phyloP scores from a whole-genome alignment of 1,140 invertebrate species.

The Heliothis subflexa region DNA sequence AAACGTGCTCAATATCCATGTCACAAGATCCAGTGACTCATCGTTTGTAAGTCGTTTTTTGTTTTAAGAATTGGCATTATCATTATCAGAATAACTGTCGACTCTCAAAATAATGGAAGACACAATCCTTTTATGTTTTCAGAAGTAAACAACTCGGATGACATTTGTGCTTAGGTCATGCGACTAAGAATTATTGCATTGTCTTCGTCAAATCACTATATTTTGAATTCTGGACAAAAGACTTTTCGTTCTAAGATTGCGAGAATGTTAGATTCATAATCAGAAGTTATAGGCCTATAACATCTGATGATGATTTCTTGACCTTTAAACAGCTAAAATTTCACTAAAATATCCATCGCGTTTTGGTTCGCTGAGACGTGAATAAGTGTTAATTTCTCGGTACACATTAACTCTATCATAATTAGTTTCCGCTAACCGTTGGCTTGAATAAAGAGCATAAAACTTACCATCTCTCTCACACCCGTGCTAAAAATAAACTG shows the following conservation, averaged over 20 bases:
- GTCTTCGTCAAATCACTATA: too few relatives aligned
- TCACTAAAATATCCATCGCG: not conserved
- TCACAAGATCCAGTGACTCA: not conserved
- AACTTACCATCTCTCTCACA: not conserved
- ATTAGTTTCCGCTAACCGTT: not conserved
- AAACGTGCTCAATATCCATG: not conserved
- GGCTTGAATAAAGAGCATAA: not conserved
- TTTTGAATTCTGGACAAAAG: too few relatives aligned
- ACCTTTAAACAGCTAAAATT: too few relatives aligned
- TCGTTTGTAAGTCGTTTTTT: slow-evolving; percentile 1
- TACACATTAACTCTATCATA: not conserved
- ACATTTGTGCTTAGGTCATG: slow-evolving; percentile 7
- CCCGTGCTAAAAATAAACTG: not conserved
- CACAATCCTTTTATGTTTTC: not conserved
- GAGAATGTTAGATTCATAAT: too few relatives aligned
- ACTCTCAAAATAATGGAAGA: not conserved
- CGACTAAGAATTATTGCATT: not conserved
- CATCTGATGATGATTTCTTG: too few relatives aligned
- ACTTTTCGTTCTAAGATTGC: too few relatives aligned
- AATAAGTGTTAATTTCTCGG: not conserved
- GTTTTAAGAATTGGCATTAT: slow-evolving; percentile 7
- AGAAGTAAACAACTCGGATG: not conserved
- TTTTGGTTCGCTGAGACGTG: not conserved
- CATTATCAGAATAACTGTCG: not conserved
- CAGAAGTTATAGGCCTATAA: too few relatives aligned